These are phyloP conservation scores for Lamellibrachia luymesi DNA, from an alignment of 1,140 invertebrate genomes.

Conservation along the genomic window DNA sequence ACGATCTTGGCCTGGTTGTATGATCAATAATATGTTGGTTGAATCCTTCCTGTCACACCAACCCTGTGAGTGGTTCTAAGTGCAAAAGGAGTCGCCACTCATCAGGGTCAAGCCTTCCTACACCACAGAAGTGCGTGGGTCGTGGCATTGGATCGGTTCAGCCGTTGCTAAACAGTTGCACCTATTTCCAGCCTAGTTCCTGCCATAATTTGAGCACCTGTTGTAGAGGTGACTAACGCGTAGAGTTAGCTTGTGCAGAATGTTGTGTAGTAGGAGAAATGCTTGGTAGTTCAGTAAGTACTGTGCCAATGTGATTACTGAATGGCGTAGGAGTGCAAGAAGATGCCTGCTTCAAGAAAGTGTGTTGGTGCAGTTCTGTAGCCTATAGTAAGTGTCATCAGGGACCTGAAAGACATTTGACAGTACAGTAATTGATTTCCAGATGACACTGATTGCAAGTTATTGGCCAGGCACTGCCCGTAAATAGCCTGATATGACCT, in stretches of 20 bases:
- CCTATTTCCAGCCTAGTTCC: not conserved
- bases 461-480: not conserved
- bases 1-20: too few species aligned
- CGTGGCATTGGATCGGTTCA: not conserved
- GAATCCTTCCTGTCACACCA: too few species aligned
- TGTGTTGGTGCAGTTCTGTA: not conserved
- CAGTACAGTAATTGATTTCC: not conserved
- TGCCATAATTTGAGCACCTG: not conserved
- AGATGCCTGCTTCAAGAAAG: not conserved
- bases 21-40: not conserved
- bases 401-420: not conserved
- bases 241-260: not conserved
- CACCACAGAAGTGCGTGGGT: not conserved
- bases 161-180: not conserved
- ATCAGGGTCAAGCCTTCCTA: not conserved
- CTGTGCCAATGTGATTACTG: not conserved
- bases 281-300: not conserved
- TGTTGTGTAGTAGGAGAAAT: not conserved
- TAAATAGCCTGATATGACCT: not conserved
- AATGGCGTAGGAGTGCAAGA: not conserved
- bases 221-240: not conserved
- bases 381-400: not conserved
- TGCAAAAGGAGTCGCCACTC: not conserved
- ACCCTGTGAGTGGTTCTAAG: not conserved
- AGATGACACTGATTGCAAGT: not conserved